Base-by-base conservation (phyloP, 2,888 invertebrate species). In the Heteropelma amictum region DNA sequence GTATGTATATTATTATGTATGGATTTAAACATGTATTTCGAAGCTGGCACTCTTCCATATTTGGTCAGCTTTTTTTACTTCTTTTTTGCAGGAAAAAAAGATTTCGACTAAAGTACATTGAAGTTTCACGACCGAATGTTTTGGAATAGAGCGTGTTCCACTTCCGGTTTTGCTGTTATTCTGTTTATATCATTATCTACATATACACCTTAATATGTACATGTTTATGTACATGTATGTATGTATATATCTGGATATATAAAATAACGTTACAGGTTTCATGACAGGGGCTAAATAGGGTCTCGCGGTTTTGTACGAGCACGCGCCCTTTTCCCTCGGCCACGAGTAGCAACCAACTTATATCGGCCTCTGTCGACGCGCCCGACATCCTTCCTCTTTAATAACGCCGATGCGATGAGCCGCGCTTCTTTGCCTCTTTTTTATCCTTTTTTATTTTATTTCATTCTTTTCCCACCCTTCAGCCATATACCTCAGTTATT, bases 261-360 rank as follows among this genome's bases (percentile, higher is more conserved):
- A 47, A 33, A n/a, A 33, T 28, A 51, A 30, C 30, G 54, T 35
- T 28, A 26, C 23, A 30, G 12, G 21, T 42, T 60, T 54, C 51
- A 51, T 45, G 63, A 67, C 67, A 63, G 56, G 53, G 38, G 64
- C 69, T 73, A 40, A 70, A 74, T 71, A 78, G 28, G 23, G 54
- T 17, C 65, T 79, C 83, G 86, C 79, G 86, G 87, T 86, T 86
- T 76, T 78, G 70, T 17, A 61, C 53, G 81, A 80, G 83, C 87
- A 84, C 86, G 86, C 86, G 84, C 78, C 82, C 73, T 79, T 77
- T 81, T 81, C 64, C 72, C 49, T 23, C 12, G 68, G 42, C 30
- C 30, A 42, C 12, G 35, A 28, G 38, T 10, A 42, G 30, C 21
- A 28, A 8, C 17, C 17, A 30, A 7, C 26, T n/a, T 38, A 35